phyloP scores from a whole-genome alignment of 2,113 vertebrate genomes.

The Mola mola region DNA sequence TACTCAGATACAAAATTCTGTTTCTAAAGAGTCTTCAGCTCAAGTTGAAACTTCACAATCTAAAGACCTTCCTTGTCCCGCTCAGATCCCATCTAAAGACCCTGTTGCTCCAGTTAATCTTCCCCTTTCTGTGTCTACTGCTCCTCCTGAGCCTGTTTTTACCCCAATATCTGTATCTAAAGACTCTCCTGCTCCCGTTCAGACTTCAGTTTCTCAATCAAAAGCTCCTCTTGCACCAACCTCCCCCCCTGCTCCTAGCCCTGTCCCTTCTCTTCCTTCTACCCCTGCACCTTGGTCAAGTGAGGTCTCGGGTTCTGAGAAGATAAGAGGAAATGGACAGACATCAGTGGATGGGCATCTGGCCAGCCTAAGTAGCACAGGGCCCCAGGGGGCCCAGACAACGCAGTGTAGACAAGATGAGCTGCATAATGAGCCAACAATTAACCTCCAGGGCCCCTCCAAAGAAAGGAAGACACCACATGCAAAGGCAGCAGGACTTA shows the following conservation, averaged over 20 bases:
- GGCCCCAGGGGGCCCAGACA: conserved; percentile 7
- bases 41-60: not conserved
- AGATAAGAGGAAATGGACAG: conserved; percentile 35
- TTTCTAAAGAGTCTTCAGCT: conserved; percentile 2
- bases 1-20: conserved; percentile 2
- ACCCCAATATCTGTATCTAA: not conserved
- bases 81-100: conserved; percentile 2
- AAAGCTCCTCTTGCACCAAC: conserved; percentile 1
- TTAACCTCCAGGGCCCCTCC: conserved; percentile 78
- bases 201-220: not conserved
- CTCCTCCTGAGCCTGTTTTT: not conserved
- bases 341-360: conserved; percentile 34
- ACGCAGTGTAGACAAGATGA: conserved; percentile 42
- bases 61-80: not conserved
- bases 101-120: not conserved
- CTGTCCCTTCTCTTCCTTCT: conserved; percentile 18
- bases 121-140: conserved; percentile 2
- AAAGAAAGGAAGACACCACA: conserved; percentile 87
- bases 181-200: not conserved
- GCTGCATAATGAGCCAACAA: conserved; percentile 33
- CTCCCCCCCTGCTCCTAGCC: not conserved
- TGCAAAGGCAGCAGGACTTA: conserved; percentile 70
- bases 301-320: conserved; percentile 73
- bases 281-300: conserved; percentile 14
- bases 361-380: conserved; percentile 25